These are phyloP conservation scores for Girardinichthys multiradiatus DNA, from an alignment of 2,113 vertebrate genomes.

Conservation along the genomic window DNA sequence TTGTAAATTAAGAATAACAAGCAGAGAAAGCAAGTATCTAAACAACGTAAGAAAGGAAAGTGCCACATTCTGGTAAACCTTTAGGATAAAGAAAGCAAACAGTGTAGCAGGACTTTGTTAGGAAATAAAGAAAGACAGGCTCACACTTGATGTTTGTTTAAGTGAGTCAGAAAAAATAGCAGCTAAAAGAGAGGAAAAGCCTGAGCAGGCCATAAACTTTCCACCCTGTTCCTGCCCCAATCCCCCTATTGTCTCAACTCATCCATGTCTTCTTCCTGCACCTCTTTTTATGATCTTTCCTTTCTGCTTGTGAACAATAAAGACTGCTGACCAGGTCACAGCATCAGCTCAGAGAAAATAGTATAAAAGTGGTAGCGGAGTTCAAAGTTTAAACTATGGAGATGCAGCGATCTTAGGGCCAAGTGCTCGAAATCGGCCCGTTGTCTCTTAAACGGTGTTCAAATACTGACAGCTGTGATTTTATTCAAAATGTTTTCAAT, in stretches of 20 bases:
- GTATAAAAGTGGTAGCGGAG: not conserved
- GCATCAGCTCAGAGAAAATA: conserved; percentile 18
- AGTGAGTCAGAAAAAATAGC: conserved; percentile 49
- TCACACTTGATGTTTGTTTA: conserved; percentile 56
- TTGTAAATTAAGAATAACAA: conserved; percentile 10
- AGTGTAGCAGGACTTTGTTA: conserved; percentile 7
- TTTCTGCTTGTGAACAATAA: conserved; percentile 71
- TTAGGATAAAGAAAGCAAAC: conserved; percentile 2
- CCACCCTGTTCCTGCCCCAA: conserved; percentile 59
- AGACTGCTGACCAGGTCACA: conserved; percentile 44
- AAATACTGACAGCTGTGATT: not conserved
- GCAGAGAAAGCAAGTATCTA: conserved; percentile 10
- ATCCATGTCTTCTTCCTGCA: conserved; percentile 70
- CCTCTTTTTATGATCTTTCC: conserved; percentile 74
- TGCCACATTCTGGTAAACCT: not conserved
- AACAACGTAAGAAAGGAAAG: conserved; percentile 20
- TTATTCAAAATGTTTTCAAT: not conserved
- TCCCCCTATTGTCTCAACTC: conserved; percentile 58
- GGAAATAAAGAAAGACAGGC: conserved; percentile 17
- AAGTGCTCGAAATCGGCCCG: not conserved
- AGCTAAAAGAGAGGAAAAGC: conserved; percentile 30
- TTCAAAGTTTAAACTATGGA: not conserved
- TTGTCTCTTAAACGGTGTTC: not conserved
- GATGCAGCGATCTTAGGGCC: not conserved
- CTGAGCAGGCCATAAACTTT: conserved; percentile 63